Conservation (phyloP, 1,140 invertebrate genomes). For the Eriosoma lanigerum region DNA sequence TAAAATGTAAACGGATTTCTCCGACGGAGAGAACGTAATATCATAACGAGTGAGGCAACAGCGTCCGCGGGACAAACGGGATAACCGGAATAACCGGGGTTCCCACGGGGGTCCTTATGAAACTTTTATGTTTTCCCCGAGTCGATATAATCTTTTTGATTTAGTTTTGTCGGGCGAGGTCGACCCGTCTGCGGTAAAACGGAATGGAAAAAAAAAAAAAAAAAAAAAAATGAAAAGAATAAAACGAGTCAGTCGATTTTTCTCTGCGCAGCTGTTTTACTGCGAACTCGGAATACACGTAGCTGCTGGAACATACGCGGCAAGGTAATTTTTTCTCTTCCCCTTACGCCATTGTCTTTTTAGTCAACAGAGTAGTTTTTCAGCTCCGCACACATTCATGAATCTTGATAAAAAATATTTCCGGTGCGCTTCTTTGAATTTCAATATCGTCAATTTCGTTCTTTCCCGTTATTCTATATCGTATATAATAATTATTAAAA, state of each 20-base stretch:
- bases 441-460: conserved; percentile 23
- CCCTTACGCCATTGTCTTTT: not conserved
- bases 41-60: conserved; percentile 31
- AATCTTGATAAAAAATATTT: conserved; percentile 44
- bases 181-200: not conserved
- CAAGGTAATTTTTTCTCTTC: conserved; percentile 29
- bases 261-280: conserved; percentile 39
- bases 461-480: not conserved
- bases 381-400: conserved; percentile 24
- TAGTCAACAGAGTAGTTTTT: not conserved
- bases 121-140: conserved; percentile 47
- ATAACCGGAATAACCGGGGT: not conserved
- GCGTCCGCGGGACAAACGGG: conserved; percentile 28
- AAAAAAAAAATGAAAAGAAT: conserved; percentile 19
- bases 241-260: conserved; percentile 31
- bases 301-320: not conserved
- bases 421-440: conserved; percentile 43
- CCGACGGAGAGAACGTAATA: conserved; percentile 41
- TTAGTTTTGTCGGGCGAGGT: conserved; percentile 45
- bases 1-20: conserved; percentile 42
- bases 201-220: not conserved
- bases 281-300: not conserved
- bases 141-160: conserved; percentile 51
- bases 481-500: conserved; percentile 7
- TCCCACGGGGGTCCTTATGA: conserved; percentile 46